These are phyloP conservation scores for Ylistrum balloti DNA, from an alignment of 1,140 invertebrate genomes.

Conservation along the genomic window DNA sequence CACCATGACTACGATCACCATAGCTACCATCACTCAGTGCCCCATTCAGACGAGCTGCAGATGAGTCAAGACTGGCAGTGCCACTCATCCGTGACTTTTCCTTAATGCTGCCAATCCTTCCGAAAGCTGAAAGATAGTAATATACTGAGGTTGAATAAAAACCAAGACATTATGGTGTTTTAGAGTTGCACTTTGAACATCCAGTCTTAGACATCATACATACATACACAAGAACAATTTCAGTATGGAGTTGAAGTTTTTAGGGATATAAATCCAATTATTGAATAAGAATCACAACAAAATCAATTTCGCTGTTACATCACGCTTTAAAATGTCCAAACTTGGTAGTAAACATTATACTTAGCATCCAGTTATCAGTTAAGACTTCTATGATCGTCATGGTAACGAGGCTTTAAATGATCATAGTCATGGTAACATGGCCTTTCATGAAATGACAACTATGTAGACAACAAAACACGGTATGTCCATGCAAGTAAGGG, in stretches of 20 bases:
- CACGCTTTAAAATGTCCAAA: background rate
- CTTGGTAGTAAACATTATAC: background rate
- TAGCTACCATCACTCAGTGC: conserved; percentile 57
- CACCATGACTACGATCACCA: conserved; percentile 63
- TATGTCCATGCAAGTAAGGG: background rate
- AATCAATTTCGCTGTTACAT: background rate
- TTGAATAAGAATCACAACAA: background rate
- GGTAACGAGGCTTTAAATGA: background rate
- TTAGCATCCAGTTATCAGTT: background rate
- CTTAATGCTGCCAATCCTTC: conserved; percentile 76
- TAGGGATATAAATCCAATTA: too few species aligned
- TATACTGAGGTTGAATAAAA: conserved; percentile 44
- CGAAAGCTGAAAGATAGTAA: conserved; percentile 70
- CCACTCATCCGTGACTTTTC: conserved; percentile 65
- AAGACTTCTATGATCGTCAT: too few species aligned
- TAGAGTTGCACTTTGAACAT: background rate
- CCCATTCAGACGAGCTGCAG: conserved; percentile 62
- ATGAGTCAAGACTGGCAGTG: conserved; percentile 55
- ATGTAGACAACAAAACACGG: background rate
- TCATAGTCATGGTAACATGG: background rate
- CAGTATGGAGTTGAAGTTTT: too few species aligned
- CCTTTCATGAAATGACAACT: background rate
- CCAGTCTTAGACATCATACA: background rate
- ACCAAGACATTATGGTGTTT: background rate
- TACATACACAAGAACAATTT: background rate